Conservation (phyloP, 2,888 invertebrate genomes). For the Thymelicus lineola region DNA sequence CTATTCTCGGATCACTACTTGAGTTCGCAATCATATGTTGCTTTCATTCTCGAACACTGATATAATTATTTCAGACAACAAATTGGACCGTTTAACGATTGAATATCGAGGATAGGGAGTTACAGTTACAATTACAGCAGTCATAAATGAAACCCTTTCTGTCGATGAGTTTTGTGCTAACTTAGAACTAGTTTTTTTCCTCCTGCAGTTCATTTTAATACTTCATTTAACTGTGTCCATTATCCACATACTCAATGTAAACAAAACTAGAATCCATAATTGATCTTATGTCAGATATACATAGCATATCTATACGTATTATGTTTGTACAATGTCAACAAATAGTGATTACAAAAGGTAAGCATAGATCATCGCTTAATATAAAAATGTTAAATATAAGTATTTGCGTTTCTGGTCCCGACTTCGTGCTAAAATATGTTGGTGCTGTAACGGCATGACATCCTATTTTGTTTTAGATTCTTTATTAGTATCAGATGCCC, state of each 20-base stretch:
- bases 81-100: neutral
- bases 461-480: conserved; percentile 9
- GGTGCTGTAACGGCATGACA: conserved; percentile 29
- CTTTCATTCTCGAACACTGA: conserved; percentile 40
- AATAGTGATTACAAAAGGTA: too few species aligned
- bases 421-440: conserved; percentile 22
- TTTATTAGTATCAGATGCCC: conserved; percentile 8
- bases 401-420: conserved; percentile 14
- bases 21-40: conserved; percentile 40
- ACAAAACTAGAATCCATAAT: conserved; percentile 70
- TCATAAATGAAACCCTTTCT: neutral
- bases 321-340: neutral
- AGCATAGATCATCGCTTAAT: conserved; percentile 41
- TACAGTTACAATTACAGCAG: too few species aligned
- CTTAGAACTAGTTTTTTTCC: conserved; percentile 9
- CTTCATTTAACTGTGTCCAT: conserved; percentile 24
- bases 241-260: conserved; percentile 53
- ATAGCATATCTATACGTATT: neutral
- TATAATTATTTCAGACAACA: neutral
- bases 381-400: conserved; percentile 21
- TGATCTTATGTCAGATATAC: conserved; percentile 44
- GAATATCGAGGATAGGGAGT: neutral
- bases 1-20: conserved; percentile 50
- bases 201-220: conserved; percentile 26
- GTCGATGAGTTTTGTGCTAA: conserved; percentile 25